A percentile compares a stretch with the other conserved stretches of the same genome.
Evolutionary conservation across 2,888 invertebrate genomes (phyloP).

Genomic region (Ctenicera cuprea): DNA sequence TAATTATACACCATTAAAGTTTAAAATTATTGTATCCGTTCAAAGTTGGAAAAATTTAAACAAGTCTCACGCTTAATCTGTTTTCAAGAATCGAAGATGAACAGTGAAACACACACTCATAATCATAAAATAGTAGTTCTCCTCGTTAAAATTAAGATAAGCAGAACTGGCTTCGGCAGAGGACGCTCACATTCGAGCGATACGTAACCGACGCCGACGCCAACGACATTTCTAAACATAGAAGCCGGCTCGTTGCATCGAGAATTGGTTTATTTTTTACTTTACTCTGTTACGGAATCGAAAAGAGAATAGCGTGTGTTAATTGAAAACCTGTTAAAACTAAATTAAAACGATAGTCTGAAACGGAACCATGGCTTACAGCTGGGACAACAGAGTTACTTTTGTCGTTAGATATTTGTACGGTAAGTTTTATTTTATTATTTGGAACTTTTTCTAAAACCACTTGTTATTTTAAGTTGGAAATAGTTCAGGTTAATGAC

Average conservation of each 20-base stretch:
- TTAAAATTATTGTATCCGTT: no score
- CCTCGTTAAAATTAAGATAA: constrained; percentile 4
- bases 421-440: constrained; percentile 76
- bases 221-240: constrained; percentile 57
- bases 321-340: constrained; percentile 29
- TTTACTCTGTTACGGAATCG: constrained; percentile 40
- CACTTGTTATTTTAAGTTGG: constrained; percentile 48
- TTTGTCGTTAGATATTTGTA: constrained; percentile 89
- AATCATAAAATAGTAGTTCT: background rate
- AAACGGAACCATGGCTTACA: constrained; percentile 80
- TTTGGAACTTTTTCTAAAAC: constrained; percentile 25
- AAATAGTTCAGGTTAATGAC: constrained; percentile 33
- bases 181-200: constrained; percentile 47
- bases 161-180: constrained; percentile 24
- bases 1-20: no score
- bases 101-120: no score
- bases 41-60: no score
- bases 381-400: constrained; percentile 89
- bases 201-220: constrained; percentile 49
- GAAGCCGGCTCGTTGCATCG: constrained; percentile 48
- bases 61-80: no score
- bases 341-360: constrained; percentile 13
- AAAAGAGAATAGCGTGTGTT: constrained; percentile 39
- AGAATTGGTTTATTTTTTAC: constrained; percentile 54
- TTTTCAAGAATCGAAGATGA: no score